A percentile compares a stretch with the other conserved stretches of the same genome.
phyloP scores from a whole-genome alignment of 2,888 invertebrate genomes.

The Plagiodera versicolora region DNA sequence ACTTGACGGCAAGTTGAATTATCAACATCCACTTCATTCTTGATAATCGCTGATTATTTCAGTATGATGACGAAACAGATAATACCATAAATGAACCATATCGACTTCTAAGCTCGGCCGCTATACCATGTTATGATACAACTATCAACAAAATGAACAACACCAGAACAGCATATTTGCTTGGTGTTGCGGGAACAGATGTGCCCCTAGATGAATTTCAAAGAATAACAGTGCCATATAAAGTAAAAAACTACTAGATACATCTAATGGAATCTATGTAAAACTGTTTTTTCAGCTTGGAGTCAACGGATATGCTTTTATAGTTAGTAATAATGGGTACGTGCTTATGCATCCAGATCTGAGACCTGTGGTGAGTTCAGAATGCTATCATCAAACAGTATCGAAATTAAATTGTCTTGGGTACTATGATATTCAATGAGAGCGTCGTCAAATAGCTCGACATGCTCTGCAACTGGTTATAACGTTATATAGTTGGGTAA shows the following conservation, averaged over 20 bases:
- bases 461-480: too few species aligned
- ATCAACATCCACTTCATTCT: neutral
- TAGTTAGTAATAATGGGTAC: conserved; percentile 96
- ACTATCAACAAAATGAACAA: conserved; percentile 62
- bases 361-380: conserved; percentile 75
- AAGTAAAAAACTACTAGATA: conserved; percentile 56
- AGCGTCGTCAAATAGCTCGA: too few species aligned
- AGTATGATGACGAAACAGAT: conserved; percentile 47
- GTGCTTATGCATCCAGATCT: conserved; percentile 92
- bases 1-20: conserved; percentile 68
- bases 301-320: conserved; percentile 94
- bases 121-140: conserved; percentile 88
- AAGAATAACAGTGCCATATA: conserved; percentile 85
- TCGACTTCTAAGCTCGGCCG: conserved; percentile 86
- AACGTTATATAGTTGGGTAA: too few species aligned
- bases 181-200: conserved; percentile 96
- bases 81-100: conserved; percentile 54
- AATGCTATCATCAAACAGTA: neutral
- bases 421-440: too few species aligned
- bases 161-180: conserved; percentile 70
- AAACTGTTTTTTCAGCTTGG: conserved; percentile 70
- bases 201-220: conserved; percentile 90
- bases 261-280: neutral
- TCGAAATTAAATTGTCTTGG: neutral
- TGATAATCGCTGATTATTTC: conserved; percentile 26